A percentile compares a stretch with the other conserved stretches of the same genome.
phyloP scores from a whole-genome alignment of 2,797 vertebrate genomes.

The Gorsachius magnificus region DNA sequence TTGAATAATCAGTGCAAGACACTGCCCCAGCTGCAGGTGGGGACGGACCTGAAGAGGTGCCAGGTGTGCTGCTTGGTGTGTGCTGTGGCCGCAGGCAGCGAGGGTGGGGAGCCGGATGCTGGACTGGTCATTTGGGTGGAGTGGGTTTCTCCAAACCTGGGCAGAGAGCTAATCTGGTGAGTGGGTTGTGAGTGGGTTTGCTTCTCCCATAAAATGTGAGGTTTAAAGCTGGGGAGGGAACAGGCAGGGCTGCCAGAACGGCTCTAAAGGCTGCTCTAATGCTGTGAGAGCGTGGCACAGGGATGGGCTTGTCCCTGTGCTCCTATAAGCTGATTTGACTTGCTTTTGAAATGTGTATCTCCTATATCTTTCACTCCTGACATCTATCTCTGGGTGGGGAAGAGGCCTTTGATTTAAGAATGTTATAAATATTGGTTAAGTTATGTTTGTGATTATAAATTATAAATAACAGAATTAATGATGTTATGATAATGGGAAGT shows the following conservation, averaged over 20 bases:
- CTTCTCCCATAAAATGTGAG: background rate
- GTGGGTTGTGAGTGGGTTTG: background rate
- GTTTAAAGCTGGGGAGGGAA: background rate
- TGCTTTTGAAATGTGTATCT: background rate
- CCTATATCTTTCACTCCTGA: background rate
- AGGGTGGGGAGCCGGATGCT: accelerated
- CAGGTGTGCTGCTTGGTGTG: accelerated
- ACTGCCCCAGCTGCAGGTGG: background rate
- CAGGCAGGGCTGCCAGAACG: background rate
- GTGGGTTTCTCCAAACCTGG: background rate
- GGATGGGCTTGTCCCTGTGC: background rate
- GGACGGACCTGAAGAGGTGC: background rate
- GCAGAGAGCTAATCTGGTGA: background rate
- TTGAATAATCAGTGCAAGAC: background rate
- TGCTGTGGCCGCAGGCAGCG: accelerated
- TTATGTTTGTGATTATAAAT: background rate
- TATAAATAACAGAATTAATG: background rate
- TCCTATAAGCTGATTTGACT: background rate
- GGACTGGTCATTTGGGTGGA: accelerated
- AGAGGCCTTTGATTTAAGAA: background rate
- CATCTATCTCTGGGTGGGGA: background rate
- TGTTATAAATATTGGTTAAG: background rate
- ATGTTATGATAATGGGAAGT: background rate
- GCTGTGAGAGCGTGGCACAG: background rate
- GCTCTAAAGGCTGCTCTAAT: background rate